Base-by-base conservation (phyloP, 1,140 invertebrate species). In the Drosophila erecta region DNA sequence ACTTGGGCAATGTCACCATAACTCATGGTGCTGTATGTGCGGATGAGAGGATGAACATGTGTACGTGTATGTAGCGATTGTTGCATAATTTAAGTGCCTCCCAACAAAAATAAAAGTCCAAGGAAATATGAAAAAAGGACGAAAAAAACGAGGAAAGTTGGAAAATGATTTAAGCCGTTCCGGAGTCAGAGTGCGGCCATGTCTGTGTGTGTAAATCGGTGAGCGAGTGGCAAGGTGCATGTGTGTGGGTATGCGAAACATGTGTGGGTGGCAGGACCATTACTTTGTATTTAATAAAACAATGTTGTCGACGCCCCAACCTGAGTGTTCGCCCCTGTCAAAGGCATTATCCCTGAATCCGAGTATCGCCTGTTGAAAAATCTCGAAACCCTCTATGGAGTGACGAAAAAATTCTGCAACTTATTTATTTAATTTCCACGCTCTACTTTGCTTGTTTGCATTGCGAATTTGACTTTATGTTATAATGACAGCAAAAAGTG, bases 201-300 rank as follows among this genome's bases (percentile, higher is more conserved):
- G 41, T 47, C 38, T 17, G 30, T 30, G 30, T 30, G 30, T 30
- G 30, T 30, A 30, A 46, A 22, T 56, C 40, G 43, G 44, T 55
- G 59, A 24, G 58, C 3, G 37, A n/a, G 22, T 47, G 37, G 37
- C 37, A 5, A 14, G 37, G 50, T 24, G 54, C 10, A 15, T 44
- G n/a, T n/a, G 17, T 46, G 55, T 11, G 46, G 10, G 49, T 38
- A 27, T 30, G 41, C 27, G 41, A 14, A 14, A 33, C 4, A 43
- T 7, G 38, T 24, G 46, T 14, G 37, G 40, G 24, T 37, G 41
- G 61, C 50, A 38, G 30, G 40, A 62, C 76, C 59, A 65, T 79
- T 79, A 84, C 72, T 79, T 80, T 72, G 71, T 84, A 84, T 84
- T 84, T 84, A 84, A 79, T 84, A 84, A 69, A 79, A 84, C 80